Conservation (phyloP, 2,888 invertebrate species). For the Calephelis perditalis region DNA sequence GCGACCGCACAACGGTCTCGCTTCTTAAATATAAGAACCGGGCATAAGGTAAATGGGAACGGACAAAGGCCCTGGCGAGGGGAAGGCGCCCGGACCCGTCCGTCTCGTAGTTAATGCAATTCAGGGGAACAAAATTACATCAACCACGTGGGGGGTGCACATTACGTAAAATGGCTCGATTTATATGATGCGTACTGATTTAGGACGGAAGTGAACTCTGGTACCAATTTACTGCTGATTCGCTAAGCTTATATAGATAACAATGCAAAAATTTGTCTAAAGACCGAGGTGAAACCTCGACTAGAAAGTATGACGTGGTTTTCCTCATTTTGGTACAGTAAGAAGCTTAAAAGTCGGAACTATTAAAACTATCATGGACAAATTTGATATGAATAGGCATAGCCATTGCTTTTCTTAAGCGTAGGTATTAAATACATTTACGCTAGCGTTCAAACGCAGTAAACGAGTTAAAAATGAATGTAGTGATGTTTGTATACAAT, state of each 20-base stretch:
- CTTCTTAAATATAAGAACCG: no score
- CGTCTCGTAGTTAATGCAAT: conserved; percentile 57
- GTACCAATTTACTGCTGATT: conserved; percentile 76
- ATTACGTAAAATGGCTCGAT: conserved; percentile 79
- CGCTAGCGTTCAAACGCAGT: conserved; percentile 56
- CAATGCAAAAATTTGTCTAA: conserved; percentile 70
- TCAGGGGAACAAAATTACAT: conserved; percentile 70
- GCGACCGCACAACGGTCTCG: no score
- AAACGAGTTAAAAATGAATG: conserved; percentile 53
- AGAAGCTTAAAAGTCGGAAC: conserved; percentile 74
- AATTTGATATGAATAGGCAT: conserved; percentile 76
- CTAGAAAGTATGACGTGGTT: conserved; percentile 49
- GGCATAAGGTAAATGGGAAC: conserved; percentile 25
- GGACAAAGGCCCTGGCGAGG: conserved; percentile 32
- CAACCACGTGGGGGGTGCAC: conserved; percentile 68
- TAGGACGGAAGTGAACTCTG: conserved; percentile 78
- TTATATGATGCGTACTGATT: conserved; percentile 76
- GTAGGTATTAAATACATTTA: conserved; percentile 62
- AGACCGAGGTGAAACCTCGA: conserved; percentile 56
- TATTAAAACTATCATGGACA: conserved; percentile 75
- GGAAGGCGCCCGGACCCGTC: conserved; percentile 35
- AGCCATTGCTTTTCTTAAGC: conserved; percentile 71
- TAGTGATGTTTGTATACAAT: conserved; percentile 40
- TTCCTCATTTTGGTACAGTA: conserved; percentile 59
- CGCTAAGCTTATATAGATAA: conserved; percentile 74